phyloP scores from a whole-genome alignment of 92 coral and sea anemone species.

The Pocillopora meandrina region DNA sequence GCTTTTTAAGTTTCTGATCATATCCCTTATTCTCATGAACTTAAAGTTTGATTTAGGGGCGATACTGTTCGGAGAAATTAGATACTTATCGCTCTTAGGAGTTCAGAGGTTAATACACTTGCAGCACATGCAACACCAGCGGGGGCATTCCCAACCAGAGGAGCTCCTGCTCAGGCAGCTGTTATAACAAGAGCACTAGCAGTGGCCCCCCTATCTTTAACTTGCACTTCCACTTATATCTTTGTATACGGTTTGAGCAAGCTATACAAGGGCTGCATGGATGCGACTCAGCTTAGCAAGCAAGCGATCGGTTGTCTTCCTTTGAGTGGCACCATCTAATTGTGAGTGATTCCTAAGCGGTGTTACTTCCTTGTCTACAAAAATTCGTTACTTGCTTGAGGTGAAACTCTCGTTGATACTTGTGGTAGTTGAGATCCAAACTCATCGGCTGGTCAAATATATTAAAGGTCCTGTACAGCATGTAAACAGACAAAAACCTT shows the following conservation, averaged over 20 bases:
- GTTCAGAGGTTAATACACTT: too few species aligned
- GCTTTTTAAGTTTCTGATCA: too few species aligned
- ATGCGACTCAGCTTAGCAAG: slow-evolving; percentile 6
- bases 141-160: slow-evolving; percentile 15
- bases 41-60: too few species aligned
- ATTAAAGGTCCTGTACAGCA: background rate
- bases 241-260: background rate
- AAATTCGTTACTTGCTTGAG: background rate
- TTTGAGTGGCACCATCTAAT: background rate
- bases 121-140: background rate
- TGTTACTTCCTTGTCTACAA: background rate
- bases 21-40: too few species aligned
- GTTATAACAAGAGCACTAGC: background rate
- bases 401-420: slow-evolving; percentile 13
- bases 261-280: background rate
- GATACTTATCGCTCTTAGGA: too few species aligned
- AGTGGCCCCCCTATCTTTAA: background rate
- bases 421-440: slow-evolving; percentile 5
- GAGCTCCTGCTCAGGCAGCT: background rate
- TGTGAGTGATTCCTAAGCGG: background rate
- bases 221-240: background rate
- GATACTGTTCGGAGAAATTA: too few species aligned
- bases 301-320: background rate
- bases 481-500: background rate
- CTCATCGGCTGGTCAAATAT: background rate